Base-by-base conservation (phyloP, 2,113 vertebrate genomes). In the Thamnophis sirtalis region DNA sequence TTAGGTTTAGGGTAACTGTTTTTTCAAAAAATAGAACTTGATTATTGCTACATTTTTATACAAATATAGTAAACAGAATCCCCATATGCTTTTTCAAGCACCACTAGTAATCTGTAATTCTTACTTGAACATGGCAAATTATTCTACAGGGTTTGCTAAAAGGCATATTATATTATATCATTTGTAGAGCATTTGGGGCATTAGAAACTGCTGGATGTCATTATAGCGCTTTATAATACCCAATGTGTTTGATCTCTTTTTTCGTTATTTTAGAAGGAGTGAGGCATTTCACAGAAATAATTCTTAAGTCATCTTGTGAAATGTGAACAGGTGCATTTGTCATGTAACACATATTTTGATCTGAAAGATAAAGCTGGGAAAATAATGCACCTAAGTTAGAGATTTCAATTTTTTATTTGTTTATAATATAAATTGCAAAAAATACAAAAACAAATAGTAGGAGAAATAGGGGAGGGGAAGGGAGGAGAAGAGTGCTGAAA, bases 211-310 rank as follows among this genome's bases (percentile, higher is more conserved):
- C 15, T 86, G 24, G 58, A 80, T 91, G 60, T 9, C 94, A 56
- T 94, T 96, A 96, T 93, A 93, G 5, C 89, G 88, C 24, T 91
- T 54, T 28, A n/a, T 11, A 3, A 93, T 48, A 94, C 54, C 92
- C 89, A 86, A 91, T 93, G 92, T 22, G 63, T 96, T 94, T 94
- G 90, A 92, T 95, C 56, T 92, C 4, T 88, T 54, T 95, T 28
- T 92, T 54, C n/a, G 86, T 60, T 93, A 24, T 89, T 63, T 58
- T 58, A 95, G 92, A 96, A 96, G 85, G 93, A 84, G 85, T 48
- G 86, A 6, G 89, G 93, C 91, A 94, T 96, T 94, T 94, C 93
- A 28, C 89, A 95, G 92, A 93, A 92, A 51, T 86, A 56, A 28
- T 93, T 84, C 60, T 90, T 92, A 95, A 55, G 5, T 53, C n/a